Percentiles rank a stretch among this genome's conserved stretches.
phyloP scores from a whole-genome alignment of 2,888 invertebrate species.

The Shargacucullia verbasci region DNA sequence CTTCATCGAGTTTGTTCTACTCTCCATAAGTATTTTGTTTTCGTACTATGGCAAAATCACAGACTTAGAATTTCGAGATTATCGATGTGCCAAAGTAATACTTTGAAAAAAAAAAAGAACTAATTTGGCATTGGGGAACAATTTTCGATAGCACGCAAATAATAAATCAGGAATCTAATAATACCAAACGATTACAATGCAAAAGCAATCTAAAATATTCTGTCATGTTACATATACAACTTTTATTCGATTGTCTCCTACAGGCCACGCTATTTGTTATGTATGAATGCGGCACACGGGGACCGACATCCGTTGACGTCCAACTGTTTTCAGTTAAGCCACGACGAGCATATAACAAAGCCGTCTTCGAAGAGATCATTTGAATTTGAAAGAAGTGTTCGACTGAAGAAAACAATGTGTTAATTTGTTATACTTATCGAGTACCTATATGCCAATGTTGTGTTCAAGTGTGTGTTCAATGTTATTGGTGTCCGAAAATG shows the following conservation, averaged over 20 bases:
- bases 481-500: slow-evolving; percentile 40
- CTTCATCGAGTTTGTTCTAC: slow-evolving; percentile 19
- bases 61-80: no score
- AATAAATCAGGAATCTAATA: slow-evolving; percentile 18
- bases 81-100: no score
- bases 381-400: slow-evolving; percentile 70
- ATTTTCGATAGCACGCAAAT: slow-evolving; percentile 1
- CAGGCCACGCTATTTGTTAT: slow-evolving; percentile 76
- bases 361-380: slow-evolving; percentile 66
- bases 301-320: slow-evolving; percentile 81
- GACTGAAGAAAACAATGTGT: slow-evolving; percentile 65
- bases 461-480: slow-evolving; percentile 37
- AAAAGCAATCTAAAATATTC: slow-evolving; percentile 67
- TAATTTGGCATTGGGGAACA: no score
- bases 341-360: slow-evolving; percentile 76
- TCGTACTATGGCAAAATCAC: no score
- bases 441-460: slow-evolving; percentile 41
- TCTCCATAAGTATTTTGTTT: slow-evolving; percentile 27
- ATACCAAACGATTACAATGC: slow-evolving; percentile 22
- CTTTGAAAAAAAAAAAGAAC: no score
- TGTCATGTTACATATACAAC: slow-evolving; percentile 71
- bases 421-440: slow-evolving; percentile 61
- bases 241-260: slow-evolving; percentile 74
- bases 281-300: slow-evolving; percentile 75
- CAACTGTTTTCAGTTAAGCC: slow-evolving; percentile 81